A percentile compares a stretch with the other conserved stretches of the same genome.
phyloP scores from a whole-genome alignment of 2,113 vertebrate species.

The Butastur rufipennis region DNA sequence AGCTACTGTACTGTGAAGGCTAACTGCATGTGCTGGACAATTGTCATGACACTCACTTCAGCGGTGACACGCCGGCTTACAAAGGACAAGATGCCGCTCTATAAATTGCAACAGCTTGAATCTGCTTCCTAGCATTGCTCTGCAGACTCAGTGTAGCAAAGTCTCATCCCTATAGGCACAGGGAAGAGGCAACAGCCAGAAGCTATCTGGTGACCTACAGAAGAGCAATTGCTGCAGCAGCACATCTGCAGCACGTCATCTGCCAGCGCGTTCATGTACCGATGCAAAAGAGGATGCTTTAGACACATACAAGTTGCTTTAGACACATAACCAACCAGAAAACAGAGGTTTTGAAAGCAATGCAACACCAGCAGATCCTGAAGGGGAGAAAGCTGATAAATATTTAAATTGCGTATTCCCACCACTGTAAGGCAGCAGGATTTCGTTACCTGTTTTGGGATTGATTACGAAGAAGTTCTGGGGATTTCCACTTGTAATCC shows the following conservation, averaged over 20 bases:
- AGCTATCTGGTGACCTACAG: not conserved
- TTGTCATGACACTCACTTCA: not conserved
- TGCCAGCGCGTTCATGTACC: fast-evolving
- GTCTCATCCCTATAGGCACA: not conserved
- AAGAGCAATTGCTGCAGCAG: not conserved
- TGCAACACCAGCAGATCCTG: not conserved
- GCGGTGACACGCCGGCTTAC: fast-evolving
- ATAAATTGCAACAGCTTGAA: not conserved
- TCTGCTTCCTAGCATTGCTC: not conserved
- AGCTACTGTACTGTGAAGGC: not conserved
- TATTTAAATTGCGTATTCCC: not conserved
- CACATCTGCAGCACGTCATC: not conserved
- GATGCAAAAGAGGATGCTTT: not conserved
- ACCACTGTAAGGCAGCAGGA: not conserved
- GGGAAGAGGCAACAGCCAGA: not conserved
- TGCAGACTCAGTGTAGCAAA: not conserved
- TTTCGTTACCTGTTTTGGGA: slow-evolving; percentile 84
- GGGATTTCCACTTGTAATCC: slow-evolving; percentile 93
- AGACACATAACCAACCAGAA: not conserved
- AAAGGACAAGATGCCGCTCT: not conserved
- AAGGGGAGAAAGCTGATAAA: not conserved
- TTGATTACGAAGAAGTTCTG: slow-evolving; percentile 97
- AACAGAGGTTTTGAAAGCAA: not conserved
- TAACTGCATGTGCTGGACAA: not conserved
- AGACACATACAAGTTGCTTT: not conserved